Percentiles rank a stretch among this genome's conserved stretches.
phyloP scores from a whole-genome alignment of 2,113 vertebrate genomes.

The Ictalurus punctatus region DNA sequence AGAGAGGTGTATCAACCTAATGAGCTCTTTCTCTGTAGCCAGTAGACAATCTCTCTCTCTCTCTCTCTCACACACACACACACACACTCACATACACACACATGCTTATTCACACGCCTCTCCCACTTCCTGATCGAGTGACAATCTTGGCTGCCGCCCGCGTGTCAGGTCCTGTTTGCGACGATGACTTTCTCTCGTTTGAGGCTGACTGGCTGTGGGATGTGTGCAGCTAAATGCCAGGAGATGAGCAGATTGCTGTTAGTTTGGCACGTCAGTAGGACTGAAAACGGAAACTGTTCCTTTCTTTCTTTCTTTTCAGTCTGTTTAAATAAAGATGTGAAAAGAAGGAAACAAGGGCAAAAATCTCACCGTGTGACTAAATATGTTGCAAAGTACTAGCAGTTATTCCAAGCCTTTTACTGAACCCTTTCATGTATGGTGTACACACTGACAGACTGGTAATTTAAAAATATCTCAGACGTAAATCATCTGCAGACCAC shows the following conservation, averaged over 20 bases:
- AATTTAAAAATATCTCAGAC: no score
- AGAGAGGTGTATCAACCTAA: conserved; percentile 45
- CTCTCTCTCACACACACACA: background rate
- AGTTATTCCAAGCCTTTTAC: background rate
- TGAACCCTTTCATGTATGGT: background rate
- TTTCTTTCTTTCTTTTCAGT: background rate
- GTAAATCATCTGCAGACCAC: background rate
- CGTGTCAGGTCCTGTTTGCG: conserved; percentile 51
- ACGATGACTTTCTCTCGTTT: conserved; percentile 38
- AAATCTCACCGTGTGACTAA: background rate
- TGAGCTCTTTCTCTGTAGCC: conserved; percentile 40
- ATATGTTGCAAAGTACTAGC: background rate
- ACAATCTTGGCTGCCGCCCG: conserved; percentile 39
- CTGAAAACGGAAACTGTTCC: background rate
- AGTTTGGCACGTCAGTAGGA: background rate
- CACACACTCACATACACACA: background rate
- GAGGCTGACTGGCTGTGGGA: conserved; percentile 31
- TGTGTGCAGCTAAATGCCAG: conserved; percentile 22
- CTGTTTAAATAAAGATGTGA: conserved; percentile 6
- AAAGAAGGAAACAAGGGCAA: background rate
- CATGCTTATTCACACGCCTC: conserved; percentile 32
- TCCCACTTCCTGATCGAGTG: conserved; percentile 45
- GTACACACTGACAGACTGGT: background rate
- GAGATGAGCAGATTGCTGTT: background rate
- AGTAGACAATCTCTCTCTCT: background rate